Evolutionary conservation across 2,113 vertebrate species (phyloP).

Genomic region (Gulo gulo): DNA sequence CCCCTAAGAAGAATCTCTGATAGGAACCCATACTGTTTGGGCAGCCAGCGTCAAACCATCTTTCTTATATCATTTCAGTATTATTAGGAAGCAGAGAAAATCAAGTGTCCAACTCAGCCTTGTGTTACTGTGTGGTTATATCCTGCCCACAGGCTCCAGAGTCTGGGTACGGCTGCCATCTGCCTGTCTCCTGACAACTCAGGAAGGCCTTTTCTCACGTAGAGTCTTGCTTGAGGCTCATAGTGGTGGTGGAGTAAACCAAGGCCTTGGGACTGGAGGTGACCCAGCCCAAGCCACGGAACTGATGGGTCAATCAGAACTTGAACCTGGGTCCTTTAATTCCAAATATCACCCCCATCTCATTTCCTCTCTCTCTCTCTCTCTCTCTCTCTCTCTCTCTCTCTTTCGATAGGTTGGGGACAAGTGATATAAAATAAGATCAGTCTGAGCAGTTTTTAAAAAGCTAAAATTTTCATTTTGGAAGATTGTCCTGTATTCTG

Average conservation of each 20-base stretch:
- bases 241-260: background rate
- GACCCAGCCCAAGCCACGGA: background rate
- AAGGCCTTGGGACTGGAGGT: background rate
- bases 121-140: background rate
- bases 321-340: background rate
- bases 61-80: background rate
- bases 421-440: background rate
- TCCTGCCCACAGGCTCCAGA: background rate
- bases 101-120: too few relatives aligned
- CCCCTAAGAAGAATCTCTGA: background rate
- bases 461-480: background rate
- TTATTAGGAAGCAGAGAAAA: background rate
- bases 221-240: background rate
- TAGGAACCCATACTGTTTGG: background rate
- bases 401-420: background rate
- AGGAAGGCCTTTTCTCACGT: background rate
- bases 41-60: background rate
- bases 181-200: background rate
- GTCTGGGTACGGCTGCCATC: too few relatives aligned
- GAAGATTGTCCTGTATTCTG: background rate
- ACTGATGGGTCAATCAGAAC: background rate
- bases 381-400: background rate
- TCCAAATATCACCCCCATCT: rapidly evolving
- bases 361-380: background rate
- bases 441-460: background rate